phyloP scores from a whole-genome alignment of 1,140 invertebrate genomes.

The roundworm (Caenorhabditis elegans) region DNA sequence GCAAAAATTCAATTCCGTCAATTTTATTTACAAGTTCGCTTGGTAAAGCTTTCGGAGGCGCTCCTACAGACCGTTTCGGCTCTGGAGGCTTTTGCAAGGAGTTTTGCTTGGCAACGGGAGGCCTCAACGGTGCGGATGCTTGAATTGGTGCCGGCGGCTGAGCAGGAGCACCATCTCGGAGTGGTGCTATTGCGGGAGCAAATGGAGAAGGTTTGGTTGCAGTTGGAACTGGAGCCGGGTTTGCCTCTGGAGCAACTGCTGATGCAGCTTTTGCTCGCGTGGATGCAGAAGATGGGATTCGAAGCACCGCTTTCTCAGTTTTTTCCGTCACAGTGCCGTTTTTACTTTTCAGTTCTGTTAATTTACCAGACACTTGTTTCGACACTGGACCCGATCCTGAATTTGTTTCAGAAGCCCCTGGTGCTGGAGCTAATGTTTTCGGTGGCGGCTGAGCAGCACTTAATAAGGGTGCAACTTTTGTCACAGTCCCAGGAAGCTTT shows the following conservation, averaged over 20 bases:
- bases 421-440: neutral
- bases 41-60: neutral
- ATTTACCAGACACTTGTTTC: slow-evolving; percentile 16
- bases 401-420: too few species aligned
- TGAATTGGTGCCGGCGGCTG: neutral
- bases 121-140: neutral
- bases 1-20: slow-evolving; percentile 35
- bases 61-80: neutral
- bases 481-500: neutral
- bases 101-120: neutral
- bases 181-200: neutral
- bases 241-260: neutral
- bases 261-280: neutral
- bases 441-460: neutral
- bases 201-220: neutral
- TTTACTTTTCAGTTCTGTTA: slow-evolving; percentile 24
- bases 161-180: neutral
- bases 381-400: neutral
- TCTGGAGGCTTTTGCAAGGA: slow-evolving; percentile 22
- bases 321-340: neutral
- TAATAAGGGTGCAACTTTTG: neutral
- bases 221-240: too few species aligned
- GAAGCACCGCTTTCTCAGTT: neutral
- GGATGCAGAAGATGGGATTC: slow-evolving; percentile 5
- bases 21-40: slow-evolving; percentile 23